Conservation (phyloP, 2,888 invertebrate species). For the Prosapia bicincta region DNA sequence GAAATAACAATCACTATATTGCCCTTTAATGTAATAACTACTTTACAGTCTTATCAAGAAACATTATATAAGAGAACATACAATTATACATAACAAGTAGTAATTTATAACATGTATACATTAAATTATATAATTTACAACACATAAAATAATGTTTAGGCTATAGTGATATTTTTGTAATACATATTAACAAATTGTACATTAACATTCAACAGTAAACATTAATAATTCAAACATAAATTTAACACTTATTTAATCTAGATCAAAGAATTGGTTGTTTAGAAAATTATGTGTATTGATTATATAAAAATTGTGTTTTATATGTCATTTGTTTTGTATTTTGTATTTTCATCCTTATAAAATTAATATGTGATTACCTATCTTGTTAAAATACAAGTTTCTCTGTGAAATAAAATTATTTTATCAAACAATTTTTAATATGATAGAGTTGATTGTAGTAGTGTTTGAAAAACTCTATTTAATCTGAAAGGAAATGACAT, state of each 20-base stretch:
- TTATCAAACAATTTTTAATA: no score
- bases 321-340: neutral
- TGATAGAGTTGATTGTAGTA: neutral
- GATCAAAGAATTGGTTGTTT: neutral
- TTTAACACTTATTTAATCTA: neutral
- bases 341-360: neutral
- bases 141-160: neutral
- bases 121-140: neutral
- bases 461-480: neutral
- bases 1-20: neutral
- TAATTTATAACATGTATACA: neutral
- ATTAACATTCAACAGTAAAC: neutral
- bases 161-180: neutral
- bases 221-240: neutral
- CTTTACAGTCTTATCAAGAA: neutral
- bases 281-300: neutral
- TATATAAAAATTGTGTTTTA: neutral
- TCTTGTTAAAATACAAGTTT: no score
- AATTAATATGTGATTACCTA: neutral
- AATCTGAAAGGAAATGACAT: neutral
- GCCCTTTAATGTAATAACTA: neutral
- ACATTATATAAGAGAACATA: neutral
- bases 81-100: neutral
- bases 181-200: neutral
- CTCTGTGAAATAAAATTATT: no score